phyloP scores from a whole-genome alignment of 2,113 vertebrate genomes.

The Motacilla tschutschensis region DNA sequence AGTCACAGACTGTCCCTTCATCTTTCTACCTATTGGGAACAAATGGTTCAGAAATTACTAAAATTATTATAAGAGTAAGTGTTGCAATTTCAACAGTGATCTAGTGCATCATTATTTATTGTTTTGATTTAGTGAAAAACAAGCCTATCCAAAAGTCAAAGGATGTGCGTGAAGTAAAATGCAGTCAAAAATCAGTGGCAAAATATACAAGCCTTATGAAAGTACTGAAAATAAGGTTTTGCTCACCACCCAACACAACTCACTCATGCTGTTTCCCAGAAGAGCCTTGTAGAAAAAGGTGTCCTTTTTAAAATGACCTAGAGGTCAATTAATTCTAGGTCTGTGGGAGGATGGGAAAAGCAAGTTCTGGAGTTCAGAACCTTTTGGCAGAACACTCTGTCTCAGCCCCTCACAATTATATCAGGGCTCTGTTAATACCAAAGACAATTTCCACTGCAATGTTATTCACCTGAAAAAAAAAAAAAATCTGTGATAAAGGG shows the following conservation, averaged over 20 bases:
- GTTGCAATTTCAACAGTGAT: neutral
- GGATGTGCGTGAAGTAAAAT: neutral
- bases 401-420: neutral
- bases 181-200: neutral
- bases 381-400: conserved; percentile 8
- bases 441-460: neutral
- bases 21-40: neutral
- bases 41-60: neutral
- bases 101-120: neutral
- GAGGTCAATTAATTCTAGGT: conserved; percentile 10
- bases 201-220: neutral
- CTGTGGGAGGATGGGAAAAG: neutral
- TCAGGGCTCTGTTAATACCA: neutral
- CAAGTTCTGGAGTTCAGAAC: conserved; percentile 19
- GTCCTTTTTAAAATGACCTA: neutral
- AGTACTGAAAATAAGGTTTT: neutral
- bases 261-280: neutral
- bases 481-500: neutral
- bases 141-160: neutral
- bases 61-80: neutral
- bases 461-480: neutral
- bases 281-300: neutral
- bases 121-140: neutral
- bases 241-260: neutral
- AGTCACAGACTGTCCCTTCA: neutral